phyloP scores from a whole-genome alignment of 2,797 vertebrate species.

The Xenops minutus region DNA sequence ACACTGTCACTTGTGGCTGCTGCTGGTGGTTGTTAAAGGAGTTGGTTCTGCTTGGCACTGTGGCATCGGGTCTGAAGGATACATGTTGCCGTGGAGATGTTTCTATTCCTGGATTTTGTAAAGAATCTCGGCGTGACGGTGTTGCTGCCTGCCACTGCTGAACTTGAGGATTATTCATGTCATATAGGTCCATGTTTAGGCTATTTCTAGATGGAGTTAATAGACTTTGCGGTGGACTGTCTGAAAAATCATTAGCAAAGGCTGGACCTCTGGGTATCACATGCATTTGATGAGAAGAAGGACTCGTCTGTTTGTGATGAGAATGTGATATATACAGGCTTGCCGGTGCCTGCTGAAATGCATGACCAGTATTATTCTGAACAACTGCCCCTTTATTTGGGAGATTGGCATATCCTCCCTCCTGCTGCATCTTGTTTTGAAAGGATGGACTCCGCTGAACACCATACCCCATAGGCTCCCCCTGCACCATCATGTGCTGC shows the following conservation, averaged over 20 bases:
- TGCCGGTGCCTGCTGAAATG: constrained; percentile 79
- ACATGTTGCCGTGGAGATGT: constrained; percentile 83
- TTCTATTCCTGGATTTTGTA: constrained; percentile 78
- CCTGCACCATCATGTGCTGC: constrained; percentile 85
- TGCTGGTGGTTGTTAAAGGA: constrained; percentile 92
- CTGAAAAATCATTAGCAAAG: constrained; percentile 86
- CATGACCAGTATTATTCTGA: constrained; percentile 76
- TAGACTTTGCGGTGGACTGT: constrained; percentile 84
- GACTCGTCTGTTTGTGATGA: constrained; percentile 89
- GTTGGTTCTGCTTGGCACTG: constrained; percentile 89
- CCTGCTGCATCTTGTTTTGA: constrained; percentile 90
- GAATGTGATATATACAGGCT: constrained; percentile 85
- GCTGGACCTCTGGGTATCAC: constrained; percentile 81
- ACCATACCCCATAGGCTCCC: constrained; percentile 81
- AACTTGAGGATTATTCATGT: constrained; percentile 74
- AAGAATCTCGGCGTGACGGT: constrained; percentile 72
- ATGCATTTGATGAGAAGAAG: constrained; percentile 90
- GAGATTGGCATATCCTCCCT: constrained; percentile 84
- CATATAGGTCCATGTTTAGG: constrained; percentile 91
- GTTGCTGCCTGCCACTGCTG: constrained; percentile 83
- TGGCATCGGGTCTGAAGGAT: constrained; percentile 86
- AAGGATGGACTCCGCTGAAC: constrained; percentile 94
- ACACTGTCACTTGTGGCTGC: constrained; percentile 77
- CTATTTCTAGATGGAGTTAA: constrained; percentile 89
- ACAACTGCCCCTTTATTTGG: constrained; percentile 84